A percentile compares a stretch with the other conserved stretches of the same genome.
These are phyloP conservation scores for Pristionchus entomophagus DNA, from an alignment of 2,888 invertebrate genomes.

Conservation along the genomic window DNA sequence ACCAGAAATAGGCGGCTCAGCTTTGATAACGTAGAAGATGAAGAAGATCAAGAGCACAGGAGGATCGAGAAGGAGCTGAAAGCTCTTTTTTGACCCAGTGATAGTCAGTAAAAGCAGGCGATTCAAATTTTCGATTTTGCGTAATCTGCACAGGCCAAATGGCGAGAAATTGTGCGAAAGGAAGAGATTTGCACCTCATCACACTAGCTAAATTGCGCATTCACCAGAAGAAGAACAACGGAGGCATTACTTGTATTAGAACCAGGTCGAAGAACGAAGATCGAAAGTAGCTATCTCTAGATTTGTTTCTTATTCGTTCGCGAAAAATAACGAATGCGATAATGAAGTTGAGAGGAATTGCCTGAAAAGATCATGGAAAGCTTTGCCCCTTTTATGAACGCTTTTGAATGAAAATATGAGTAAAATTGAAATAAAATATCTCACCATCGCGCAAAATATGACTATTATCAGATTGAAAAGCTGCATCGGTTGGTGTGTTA, in stretches of 20 bases:
- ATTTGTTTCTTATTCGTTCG: background rate
- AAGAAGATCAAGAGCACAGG: conserved; percentile 28
- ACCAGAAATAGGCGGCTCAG: conserved; percentile 2
- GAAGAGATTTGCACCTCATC: no score
- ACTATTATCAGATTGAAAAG: conserved; percentile 26
- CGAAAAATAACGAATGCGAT: background rate
- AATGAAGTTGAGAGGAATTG: conserved; percentile 27
- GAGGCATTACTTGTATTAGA: background rate
- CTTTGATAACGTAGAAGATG: conserved; percentile 32
- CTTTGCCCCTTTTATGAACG: no score
- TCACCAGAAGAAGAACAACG: background rate
- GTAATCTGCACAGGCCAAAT: no score
- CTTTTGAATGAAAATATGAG: background rate
- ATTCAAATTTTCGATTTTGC: no score
- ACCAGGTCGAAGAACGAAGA: conserved; percentile 27
- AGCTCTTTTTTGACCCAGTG: background rate
- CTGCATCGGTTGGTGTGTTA: background rate
- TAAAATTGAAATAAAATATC: background rate
- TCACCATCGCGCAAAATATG: conserved; percentile 8
- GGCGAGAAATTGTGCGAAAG: no score
- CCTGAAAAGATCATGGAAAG: background rate
- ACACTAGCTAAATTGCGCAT: background rate
- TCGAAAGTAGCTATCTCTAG: conserved; percentile 26
- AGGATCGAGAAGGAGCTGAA: conserved; percentile 33
- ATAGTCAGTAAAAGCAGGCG: no score